Conservation (phyloP, 2,888 invertebrate species). For the Hydrotaea diabolus region DNA sequence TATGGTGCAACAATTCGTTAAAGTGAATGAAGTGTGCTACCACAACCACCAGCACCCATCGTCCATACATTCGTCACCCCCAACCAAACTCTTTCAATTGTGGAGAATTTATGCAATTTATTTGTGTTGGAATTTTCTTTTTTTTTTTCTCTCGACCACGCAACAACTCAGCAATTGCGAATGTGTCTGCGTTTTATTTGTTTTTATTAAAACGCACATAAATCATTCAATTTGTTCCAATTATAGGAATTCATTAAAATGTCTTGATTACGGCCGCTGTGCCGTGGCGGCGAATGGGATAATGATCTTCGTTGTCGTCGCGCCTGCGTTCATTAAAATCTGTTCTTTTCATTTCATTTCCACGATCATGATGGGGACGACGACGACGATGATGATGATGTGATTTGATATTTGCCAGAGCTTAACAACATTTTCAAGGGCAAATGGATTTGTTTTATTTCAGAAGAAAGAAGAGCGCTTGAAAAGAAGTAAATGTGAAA, state of each 20-base stretch:
- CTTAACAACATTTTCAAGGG: conserved; percentile 39
- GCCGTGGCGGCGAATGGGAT: not conserved
- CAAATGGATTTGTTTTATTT: conserved; percentile 32
- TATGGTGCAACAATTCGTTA: conserved; percentile 27
- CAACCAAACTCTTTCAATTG: not conserved
- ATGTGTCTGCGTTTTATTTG: not conserved
- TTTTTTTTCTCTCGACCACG: too few species aligned
- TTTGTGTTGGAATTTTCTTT: conserved; percentile 8
- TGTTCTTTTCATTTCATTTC: conserved; percentile 28
- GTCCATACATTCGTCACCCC: not conserved
- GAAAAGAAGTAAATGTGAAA: not conserved
- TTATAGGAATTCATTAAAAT: conserved; percentile 51
- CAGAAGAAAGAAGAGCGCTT: not conserved
- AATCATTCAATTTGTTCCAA: conserved; percentile 56
- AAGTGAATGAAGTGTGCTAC: conserved; percentile 18
- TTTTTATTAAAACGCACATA: conserved; percentile 16
- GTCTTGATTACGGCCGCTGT: conserved; percentile 29
- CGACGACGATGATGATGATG: not conserved
- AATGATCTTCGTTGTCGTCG: conserved; percentile 9
- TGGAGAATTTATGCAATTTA: conserved; percentile 23
- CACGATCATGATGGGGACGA: not conserved
- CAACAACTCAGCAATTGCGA: not conserved
- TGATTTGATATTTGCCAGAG: conserved; percentile 33
- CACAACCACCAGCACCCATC: not conserved
- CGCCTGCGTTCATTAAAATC: conserved; percentile 48